Evolutionary conservation across 2,888 invertebrate genomes (phyloP), one percentile per base, ranked within the genome.

Genomic region (Chelonus formosanus): DNA sequence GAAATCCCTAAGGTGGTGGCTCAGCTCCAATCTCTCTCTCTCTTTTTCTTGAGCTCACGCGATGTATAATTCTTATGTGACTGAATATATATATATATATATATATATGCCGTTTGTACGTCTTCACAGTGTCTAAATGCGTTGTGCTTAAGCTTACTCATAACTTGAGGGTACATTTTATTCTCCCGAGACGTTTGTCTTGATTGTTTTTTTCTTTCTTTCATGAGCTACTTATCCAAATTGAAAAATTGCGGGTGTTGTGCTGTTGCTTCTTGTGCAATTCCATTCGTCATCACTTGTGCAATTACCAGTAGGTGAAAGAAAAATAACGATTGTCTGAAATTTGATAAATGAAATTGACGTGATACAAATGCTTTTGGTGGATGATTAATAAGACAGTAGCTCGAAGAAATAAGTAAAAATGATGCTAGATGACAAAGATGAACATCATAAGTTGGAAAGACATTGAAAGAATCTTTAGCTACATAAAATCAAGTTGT

Each of bases 21-120:
- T 55, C 62, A 20, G 20, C 47, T 34, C 43, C 47, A 56, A 20
- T 52, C 35, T 56, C 32, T 56, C 35, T 10, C 53, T 61, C 20
- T n/a, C 36, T 62, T 60, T 64, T 54, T 56, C 68, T 60, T 67
- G 55, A 65, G 47, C 74, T 75, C 76, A 75, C 75, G 76, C 75
- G 72, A 74, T 76, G 72, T 68, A 74, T 76, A 73, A 72, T 70
- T 65, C 66, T 67, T 65, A 56, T 52, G 36, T 44, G 44, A 50
- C 6, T 32, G n/a, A 32, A 35, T 58, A 32, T 44, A 20, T 40
- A 7, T 47, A 50, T 45, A 36, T 31, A 35, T 58, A 32, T 44
- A 20, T 40, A 7, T 47, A 50, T 45, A 36, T 31, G 54, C 43
- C 40, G n/a, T 54, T 53, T 54, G 56, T 43, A 58, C 48, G 31